Evolutionary conservation across 1,140 invertebrate species (phyloP), one percentile per base, ranked within the genome.

Genomic region (Drosophila nasuta): DNA sequence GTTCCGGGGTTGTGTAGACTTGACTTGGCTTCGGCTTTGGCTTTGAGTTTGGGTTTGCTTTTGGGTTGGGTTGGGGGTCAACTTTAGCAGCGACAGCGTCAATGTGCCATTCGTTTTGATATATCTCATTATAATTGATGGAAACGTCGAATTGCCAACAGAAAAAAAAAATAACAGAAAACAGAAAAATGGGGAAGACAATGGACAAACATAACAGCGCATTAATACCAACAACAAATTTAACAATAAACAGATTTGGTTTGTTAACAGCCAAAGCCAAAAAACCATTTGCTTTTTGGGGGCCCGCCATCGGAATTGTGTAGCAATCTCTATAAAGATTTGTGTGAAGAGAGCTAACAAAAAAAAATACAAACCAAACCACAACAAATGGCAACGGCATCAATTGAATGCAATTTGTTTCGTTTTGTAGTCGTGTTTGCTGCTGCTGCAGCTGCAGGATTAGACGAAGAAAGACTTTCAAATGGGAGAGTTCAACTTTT

Each of bases 41-140:
- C 30, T 33, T 33, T 38, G 17, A 20, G 17, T 20, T 38, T 38
- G 35, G 7, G 35, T 38, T 25, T 10, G 35, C 1, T 38, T 38
- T 48, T 48, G 17, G 46, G 46, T 48, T 57, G 54, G 30, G 48
- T 66, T 41, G 43, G 60, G 72, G 41, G 67, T 69, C 77, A 77
- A 60, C 49, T 46, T 65, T 41, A 45, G 33, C 17, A 48, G 45
- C 30, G 58, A 48, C 66, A 58, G 71, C 49, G 54, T 71, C 62
- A 77, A 75, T 58, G 52, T 75, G 77, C 70, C 77, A 77, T 71
- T 85, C 71, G 75, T 73, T 81, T 75, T 88, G 85, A 88, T 89
- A 83, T 88, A 88, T 89, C 80, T 62, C 70, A 88, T 83, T 83
- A 88, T 88, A 89, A 83, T 88, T 88, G 85, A 88, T 89, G 83